Evolutionary conservation across 2,888 invertebrate genomes (phyloP).

Genomic region (Orthonevra nobilis): DNA sequence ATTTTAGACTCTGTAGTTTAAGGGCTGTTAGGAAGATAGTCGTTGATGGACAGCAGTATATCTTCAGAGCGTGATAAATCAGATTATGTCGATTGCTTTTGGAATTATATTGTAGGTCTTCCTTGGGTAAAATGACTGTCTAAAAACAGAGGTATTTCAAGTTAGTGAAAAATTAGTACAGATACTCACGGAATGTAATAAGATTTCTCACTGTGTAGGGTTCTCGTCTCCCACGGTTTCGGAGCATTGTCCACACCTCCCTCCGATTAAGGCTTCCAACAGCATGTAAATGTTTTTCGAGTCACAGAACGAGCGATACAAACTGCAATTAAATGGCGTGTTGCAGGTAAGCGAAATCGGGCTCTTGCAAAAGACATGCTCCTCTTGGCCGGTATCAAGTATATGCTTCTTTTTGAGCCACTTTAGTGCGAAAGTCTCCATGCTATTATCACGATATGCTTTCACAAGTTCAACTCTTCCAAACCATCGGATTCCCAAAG

Average conservation of each 20-base stretch:
- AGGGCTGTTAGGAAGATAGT: constrained; percentile 85
- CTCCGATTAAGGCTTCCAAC: constrained; percentile 96
- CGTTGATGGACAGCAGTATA: constrained; percentile 85
- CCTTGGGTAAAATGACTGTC: constrained; percentile 96
- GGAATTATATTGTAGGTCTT: constrained; percentile 96
- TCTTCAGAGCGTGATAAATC: constrained; percentile 86
- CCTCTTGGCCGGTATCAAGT: constrained; percentile 93
- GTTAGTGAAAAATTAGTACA: not conserved
- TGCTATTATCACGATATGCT: constrained; percentile 81
- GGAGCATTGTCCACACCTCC: constrained; percentile 95
- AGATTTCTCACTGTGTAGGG: constrained; percentile 93
- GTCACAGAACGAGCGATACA: constrained; percentile 94
- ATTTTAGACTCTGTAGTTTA: constrained; percentile 92
- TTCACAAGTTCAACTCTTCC: constrained; percentile 92
- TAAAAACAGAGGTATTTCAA: constrained; percentile 43
- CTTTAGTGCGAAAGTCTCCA: constrained; percentile 89
- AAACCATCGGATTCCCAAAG: constrained; percentile 95
- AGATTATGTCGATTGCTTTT: constrained; percentile 93
- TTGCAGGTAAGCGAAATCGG: constrained; percentile 88
- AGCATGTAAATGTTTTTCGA: constrained; percentile 95
- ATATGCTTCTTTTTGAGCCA: constrained; percentile 94
- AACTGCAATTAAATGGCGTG: constrained; percentile 82
- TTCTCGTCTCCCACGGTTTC: constrained; percentile 90
- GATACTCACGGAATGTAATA: constrained; percentile 88
- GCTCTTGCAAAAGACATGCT: constrained; percentile 93